phyloP scores from a whole-genome alignment of 1,140 invertebrate species.

The Reticulitermes speratus region DNA sequence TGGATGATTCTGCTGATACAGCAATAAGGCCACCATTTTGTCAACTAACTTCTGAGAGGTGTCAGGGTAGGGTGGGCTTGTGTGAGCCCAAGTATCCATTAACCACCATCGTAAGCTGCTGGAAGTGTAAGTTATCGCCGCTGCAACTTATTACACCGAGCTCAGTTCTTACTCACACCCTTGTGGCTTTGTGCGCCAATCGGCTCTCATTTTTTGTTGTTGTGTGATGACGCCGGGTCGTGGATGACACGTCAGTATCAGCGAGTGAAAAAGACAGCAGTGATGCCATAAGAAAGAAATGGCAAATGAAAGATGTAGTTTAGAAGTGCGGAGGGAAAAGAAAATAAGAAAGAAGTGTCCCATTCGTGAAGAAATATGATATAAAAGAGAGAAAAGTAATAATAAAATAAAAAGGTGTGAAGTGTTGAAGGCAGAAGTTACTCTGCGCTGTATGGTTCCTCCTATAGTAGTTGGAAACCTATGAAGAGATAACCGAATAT shows the following conservation, averaged over 20 bases:
- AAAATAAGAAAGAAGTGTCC: conserved; percentile 23
- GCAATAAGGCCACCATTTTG: conserved; percentile 30
- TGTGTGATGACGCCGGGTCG: not conserved
- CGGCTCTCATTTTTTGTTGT: conserved; percentile 30
- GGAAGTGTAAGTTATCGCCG: conserved; percentile 31
- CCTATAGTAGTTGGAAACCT: not conserved
- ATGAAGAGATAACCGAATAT: not conserved
- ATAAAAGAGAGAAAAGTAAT: conserved; percentile 25
- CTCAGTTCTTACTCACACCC: not conserved
- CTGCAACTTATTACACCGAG: conserved; percentile 25
- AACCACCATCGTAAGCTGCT: not conserved
- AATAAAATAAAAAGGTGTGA: conserved; percentile 30
- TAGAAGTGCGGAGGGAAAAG: conserved; percentile 26
- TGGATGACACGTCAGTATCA: not conserved
- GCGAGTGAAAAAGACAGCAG: conserved; percentile 9
- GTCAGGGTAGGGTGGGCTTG: conserved; percentile 1
- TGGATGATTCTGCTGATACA: not conserved
- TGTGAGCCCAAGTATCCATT: conserved; percentile 25
- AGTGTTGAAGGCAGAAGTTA: not conserved
- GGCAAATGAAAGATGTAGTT: conserved; percentile 31
- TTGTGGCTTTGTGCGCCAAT: conserved; percentile 30
- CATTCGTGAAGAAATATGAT: conserved; percentile 23
- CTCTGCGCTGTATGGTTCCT: not conserved
- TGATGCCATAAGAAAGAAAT: conserved; percentile 18
- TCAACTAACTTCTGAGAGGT: conserved; percentile 21